Conservation (phyloP, 2,113 vertebrate species). For the Oryzias celebensis region DNA sequence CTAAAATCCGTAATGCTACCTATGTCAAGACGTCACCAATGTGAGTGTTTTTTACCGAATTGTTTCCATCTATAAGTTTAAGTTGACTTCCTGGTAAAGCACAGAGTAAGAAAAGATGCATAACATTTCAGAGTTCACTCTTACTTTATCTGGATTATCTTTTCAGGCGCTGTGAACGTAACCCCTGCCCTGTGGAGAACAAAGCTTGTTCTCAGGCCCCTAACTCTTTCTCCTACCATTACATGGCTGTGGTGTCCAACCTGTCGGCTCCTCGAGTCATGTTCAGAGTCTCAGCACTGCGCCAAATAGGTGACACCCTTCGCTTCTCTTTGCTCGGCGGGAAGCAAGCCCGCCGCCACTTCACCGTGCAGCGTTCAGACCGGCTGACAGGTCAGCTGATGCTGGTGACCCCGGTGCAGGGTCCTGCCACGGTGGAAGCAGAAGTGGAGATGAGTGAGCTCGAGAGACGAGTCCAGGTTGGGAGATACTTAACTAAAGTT, state of each 20-base stretch:
- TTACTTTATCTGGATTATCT: conserved; percentile 1
- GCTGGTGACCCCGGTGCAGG: conserved; percentile 76
- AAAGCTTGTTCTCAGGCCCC: conserved; percentile 80
- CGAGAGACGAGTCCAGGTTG: conserved; percentile 77
- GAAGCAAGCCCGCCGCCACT: conserved; percentile 71
- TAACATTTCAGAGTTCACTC: neutral
- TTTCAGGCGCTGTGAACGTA: conserved; percentile 86
- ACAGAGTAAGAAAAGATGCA: neutral
- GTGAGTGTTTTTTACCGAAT: conserved; percentile 69
- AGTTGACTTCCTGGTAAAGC: neutral
- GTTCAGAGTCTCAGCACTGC: conserved; percentile 84
- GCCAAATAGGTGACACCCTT: conserved; percentile 79
- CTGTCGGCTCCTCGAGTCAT: conserved; percentile 80
- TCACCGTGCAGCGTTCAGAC: conserved; percentile 79
- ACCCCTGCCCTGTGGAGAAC: conserved; percentile 84
- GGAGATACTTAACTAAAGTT: conserved; percentile 85
- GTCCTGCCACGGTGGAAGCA: conserved; percentile 79
- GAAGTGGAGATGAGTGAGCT: conserved; percentile 89
- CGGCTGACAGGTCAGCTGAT: conserved; percentile 83
- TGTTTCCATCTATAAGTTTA: neutral
- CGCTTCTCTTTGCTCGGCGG: conserved; percentile 78
- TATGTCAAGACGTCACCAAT: conserved; percentile 84
- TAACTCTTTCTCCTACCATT: conserved; percentile 86
- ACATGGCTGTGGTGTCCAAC: conserved; percentile 84
- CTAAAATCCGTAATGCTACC: conserved; percentile 76